Base-by-base conservation (phyloP, 1,140 invertebrate genomes). In the Bombus waltoni region DNA sequence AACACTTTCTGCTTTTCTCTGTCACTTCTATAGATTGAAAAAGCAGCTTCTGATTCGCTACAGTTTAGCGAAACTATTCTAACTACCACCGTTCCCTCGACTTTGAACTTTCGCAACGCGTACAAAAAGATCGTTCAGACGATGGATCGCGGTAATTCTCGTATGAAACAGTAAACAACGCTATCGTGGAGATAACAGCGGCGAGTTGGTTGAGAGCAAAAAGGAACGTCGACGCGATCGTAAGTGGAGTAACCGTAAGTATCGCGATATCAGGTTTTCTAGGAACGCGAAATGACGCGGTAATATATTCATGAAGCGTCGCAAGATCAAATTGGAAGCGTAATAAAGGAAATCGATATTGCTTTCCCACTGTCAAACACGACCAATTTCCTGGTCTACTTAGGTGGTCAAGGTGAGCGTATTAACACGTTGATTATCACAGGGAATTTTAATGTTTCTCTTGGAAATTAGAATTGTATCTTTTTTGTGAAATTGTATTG, bases 251-350 rank as follows among this genome's bases (percentile, higher is more conserved):
- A 44, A 10, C 75, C 66, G 32, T n/a, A 40, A 84, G 22, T 44
- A 59, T 25, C 32, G 5, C 25, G 66, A n/a, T 53, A 59, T 44
- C 38, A 57, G 42, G 25, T 66, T 83, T 83, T 59, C 74, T 42
- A 62, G 65, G 22, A 72, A 57, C 75, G 10, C 2, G 35, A 40
- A 32, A 79, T 59, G 66, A 82, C 22, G 38, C 59, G 53, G 75
- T 84, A 84, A 84, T 84, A 79, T 84, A 84, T 84, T 84, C 75
- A 84, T 79, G 75, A 84, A 79, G 47, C 62, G 75, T 79, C 75
- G 47, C 66, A 40, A 75, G 77, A 84, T 84, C 82, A 79, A 84
- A 84, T 79, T 84, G 82, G 72, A 84, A 84, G n/a, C 15, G 53
- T 84, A 79, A 84, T 84, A 79, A 79, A 79, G 76, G 74, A 59